Conservation (phyloP, 2,888 invertebrate species). For the Drosophila infuscata region DNA sequence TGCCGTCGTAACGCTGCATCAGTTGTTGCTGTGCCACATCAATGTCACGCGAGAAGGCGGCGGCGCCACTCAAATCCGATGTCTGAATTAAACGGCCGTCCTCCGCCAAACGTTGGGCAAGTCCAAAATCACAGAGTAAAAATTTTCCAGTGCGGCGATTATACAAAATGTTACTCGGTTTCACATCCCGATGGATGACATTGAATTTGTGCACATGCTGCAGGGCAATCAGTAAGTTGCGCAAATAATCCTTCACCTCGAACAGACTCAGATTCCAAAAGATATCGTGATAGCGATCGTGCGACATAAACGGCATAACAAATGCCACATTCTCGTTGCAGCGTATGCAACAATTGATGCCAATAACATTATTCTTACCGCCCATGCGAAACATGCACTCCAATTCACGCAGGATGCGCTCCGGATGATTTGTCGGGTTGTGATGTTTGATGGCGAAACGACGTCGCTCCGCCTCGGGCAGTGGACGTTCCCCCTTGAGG, state of each 20-base stretch:
- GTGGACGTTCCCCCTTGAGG: conserved; percentile 84
- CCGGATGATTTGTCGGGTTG: conserved; percentile 94
- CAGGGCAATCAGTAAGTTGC: conserved; percentile 91
- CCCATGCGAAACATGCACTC: conserved; percentile 92
- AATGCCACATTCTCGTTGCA: conserved; percentile 92
- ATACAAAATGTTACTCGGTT: conserved; percentile 96
- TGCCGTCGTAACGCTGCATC: conserved; percentile 52
- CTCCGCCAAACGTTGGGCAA: conserved; percentile 88
- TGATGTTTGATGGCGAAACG: conserved; percentile 94
- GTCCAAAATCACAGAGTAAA: conserved; percentile 94
- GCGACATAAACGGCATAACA: conserved; percentile 95
- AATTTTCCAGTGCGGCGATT: conserved; percentile 90
- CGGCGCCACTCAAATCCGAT: conserved; percentile 43
- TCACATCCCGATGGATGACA: conserved; percentile 95
- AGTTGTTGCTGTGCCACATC: conserved; percentile 41
- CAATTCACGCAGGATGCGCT: conserved; percentile 92
- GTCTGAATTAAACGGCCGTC: conserved; percentile 54
- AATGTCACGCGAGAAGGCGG: conserved; percentile 40
- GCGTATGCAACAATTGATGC: conserved; percentile 91
- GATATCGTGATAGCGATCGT: conserved; percentile 92
- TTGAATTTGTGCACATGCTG: conserved; percentile 92
- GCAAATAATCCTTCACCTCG: conserved; percentile 92
- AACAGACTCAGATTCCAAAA: conserved; percentile 88
- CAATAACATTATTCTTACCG: conserved; percentile 92
- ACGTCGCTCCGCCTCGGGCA: conserved; percentile 85